phyloP scores from a whole-genome alignment of 2,888 invertebrate species.

The Cabera pusaria region DNA sequence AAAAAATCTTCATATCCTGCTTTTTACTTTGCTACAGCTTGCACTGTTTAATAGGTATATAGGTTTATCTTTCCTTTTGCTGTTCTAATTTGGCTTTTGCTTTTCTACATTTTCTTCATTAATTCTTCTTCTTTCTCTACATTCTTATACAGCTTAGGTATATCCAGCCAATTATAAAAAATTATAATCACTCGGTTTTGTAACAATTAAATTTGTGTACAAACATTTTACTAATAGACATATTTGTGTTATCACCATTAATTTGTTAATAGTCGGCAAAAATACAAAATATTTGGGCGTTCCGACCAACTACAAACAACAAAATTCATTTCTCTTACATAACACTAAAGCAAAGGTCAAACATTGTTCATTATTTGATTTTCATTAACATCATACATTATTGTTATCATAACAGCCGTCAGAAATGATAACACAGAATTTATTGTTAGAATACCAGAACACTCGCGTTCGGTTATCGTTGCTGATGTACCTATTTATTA shows the following conservation, averaged over 20 bases:
- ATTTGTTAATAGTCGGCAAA: not conserved
- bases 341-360: slow-evolving; percentile 41
- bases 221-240: no score
- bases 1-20: no score
- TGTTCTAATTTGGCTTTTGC: no score
- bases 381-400: slow-evolving; percentile 37
- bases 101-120: no score
- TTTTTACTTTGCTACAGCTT: no score
- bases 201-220: no score
- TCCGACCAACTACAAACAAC: slow-evolving; percentile 8
- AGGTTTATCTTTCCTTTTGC: no score
- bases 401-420: slow-evolving; percentile 25
- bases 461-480: slow-evolving; percentile 13
- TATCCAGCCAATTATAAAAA: no score
- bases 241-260: slow-evolving; percentile 2
- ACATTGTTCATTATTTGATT: slow-evolving; percentile 42
- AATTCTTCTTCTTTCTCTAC: no score
- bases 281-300: slow-evolving; percentile 4
- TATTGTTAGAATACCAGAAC: slow-evolving; percentile 18
- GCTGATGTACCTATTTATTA: slow-evolving; percentile 8
- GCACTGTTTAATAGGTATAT: no score
- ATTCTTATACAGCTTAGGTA: no score
- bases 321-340: slow-evolving; percentile 16
- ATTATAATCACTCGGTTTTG: no score
- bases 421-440: slow-evolving; percentile 22